Base-by-base conservation (phyloP, 2,888 invertebrate species). In the Erannis defoliaria region DNA sequence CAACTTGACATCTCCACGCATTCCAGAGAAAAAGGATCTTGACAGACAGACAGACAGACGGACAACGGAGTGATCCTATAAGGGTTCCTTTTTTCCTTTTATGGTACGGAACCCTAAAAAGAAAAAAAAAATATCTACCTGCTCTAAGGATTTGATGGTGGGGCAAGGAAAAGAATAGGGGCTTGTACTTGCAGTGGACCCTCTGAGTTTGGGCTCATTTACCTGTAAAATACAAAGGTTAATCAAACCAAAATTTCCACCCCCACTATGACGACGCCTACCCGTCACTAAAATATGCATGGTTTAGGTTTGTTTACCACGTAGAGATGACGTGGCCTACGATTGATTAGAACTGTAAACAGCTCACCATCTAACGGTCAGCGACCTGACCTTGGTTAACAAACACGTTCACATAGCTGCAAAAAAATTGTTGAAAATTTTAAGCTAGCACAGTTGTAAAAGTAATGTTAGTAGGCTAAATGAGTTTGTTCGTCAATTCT, bases 321-420 rank as follows among this genome's bases (percentile, higher is more conserved):
- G 8, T n/a, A 6, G 21, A 10, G 16, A 21, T 26, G 37, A 29
- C 29, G 51, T 23, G 9, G 38, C n/a, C 23, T 40, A 23, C 55
- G 45, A 35, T 23, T 23, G 38, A 19, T 61, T 55, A 55, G 50
- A 50, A 31, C 37, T 21, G 54, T 54, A 57, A 62, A 63, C 50
- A 63, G 37, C 48, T 31, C 57, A 21, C 49, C 35, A 50, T 19
- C 16, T 40, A 46, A 14, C 48, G 58, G 57, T 55, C 54, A 54
- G 8, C 1, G 50, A 38, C 54, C 63, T 63, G 50, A 58, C 63
- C 55, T 63, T 63, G 50, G 45, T 19, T 50, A 58, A 16, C 18
- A 19, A 19, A 35, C 54, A 43, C 9, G 18, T 38, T 18, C 18
- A 38, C 18, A 10, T 38, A 19, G 38, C 4, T 38, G 10, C 18